Conservation (phyloP, 2,113 vertebrate genomes). For the Melanotaenia duboulayi region DNA sequence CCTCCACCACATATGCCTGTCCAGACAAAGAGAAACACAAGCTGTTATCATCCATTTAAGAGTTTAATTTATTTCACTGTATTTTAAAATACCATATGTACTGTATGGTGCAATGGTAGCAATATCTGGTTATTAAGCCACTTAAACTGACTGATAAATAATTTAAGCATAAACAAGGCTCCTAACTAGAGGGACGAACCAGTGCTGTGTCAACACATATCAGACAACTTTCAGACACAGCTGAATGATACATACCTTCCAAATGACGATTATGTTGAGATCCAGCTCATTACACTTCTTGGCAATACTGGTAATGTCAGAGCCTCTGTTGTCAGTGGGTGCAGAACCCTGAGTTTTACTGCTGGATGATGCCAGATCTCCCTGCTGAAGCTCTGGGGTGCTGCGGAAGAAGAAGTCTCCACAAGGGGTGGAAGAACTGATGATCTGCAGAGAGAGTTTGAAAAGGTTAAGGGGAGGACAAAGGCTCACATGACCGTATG, state of each 20-base stretch:
- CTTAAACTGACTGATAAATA: no score
- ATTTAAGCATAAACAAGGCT: no score
- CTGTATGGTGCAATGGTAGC: no score
- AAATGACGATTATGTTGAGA: constrained; percentile 91
- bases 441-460: constrained; percentile 80
- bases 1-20: constrained; percentile 96
- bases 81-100: no score
- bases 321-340: not conserved
- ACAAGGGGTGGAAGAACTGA: constrained; percentile 95
- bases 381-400: no score
- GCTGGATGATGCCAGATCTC: constrained; percentile 26
- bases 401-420: constrained; percentile 96
- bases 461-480: no score
- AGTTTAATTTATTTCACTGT: no score
- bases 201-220: no score
- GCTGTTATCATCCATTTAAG: not conserved
- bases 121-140: no score
- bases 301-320: constrained; percentile 81
- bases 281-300: constrained; percentile 91
- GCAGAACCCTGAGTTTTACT: constrained; percentile 35
- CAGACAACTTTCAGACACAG: no score
- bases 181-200: no score
- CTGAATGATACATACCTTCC: constrained; percentile 85
- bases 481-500: no score
- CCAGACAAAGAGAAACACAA: constrained; percentile 38